A percentile compares a stretch with the other conserved stretches of the same genome.
Evolutionary conservation across 1,140 invertebrate genomes (phyloP).

Genomic region (Apis dorsata): DNA sequence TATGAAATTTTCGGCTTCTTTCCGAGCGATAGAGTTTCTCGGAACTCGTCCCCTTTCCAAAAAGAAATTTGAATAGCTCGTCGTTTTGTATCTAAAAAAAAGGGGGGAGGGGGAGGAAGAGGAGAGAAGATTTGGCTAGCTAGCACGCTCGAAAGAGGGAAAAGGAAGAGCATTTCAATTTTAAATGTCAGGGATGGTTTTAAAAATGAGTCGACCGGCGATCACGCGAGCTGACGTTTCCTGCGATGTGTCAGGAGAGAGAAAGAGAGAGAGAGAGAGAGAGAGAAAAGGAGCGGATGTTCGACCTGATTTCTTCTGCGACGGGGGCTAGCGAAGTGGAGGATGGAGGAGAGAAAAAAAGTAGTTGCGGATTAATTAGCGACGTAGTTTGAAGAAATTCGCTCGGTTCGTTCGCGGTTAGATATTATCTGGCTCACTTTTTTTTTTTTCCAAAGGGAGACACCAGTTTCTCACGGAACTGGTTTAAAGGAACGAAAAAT

Average conservation of each 20-base stretch:
- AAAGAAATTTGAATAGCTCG: too few relatives aligned
- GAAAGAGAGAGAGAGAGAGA: not conserved
- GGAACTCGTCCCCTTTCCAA: too few relatives aligned
- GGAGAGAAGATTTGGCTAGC: not conserved
- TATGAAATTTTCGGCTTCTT: too few relatives aligned
- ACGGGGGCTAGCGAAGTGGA: not conserved
- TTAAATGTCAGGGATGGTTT: not conserved
- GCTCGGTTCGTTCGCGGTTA: not conserved
- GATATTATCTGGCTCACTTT: slow-evolving; percentile 12
- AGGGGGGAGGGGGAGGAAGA: rapidly evolving
- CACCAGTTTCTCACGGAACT: slow-evolving; percentile 36
- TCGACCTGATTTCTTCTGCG: slow-evolving; percentile 8
- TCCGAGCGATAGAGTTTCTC: too few relatives aligned
- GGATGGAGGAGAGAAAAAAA: slow-evolving; percentile 8
- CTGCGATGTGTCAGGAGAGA: not conserved
- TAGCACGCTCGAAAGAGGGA: not conserved
- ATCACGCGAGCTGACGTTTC: slow-evolving; percentile 13
- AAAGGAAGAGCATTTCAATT: slow-evolving; percentile 2
- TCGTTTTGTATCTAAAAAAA: too few relatives aligned
- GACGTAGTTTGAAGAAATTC: slow-evolving; percentile 29
- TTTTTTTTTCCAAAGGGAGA: not conserved
- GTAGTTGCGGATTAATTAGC: slow-evolving; percentile 37
- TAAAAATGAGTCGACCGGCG: not conserved
- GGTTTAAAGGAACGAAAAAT: slow-evolving; percentile 34
- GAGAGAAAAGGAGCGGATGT: slow-evolving; percentile 4